Evolutionary conservation across 2,113 vertebrate genomes (phyloP).

Genomic region (Crotophaga sulcirostris): DNA sequence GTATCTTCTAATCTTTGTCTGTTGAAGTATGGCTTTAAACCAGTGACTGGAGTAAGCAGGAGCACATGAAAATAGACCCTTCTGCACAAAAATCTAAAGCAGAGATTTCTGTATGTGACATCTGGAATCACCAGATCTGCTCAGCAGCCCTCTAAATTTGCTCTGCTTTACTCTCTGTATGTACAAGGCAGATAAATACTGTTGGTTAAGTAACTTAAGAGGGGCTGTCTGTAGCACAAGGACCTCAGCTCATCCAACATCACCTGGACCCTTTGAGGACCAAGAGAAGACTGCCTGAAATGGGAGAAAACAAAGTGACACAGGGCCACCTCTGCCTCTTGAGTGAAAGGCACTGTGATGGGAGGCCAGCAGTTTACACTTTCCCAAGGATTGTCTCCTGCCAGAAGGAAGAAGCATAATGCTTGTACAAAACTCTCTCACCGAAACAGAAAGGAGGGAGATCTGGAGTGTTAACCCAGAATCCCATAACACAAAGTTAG

Average conservation of each 20-base stretch:
- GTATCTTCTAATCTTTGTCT: neutral
- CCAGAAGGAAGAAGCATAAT: neutral
- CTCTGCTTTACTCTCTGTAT: neutral
- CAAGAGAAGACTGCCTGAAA: neutral
- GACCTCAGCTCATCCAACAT: neutral
- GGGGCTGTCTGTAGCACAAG: no score
- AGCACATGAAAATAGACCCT: neutral
- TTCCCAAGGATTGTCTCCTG: neutral
- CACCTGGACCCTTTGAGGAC: neutral
- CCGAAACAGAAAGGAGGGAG: neutral
- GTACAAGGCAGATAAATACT: neutral
- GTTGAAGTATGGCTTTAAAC: neutral
- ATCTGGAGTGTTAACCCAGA: neutral
- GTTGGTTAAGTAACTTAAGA: neutral
- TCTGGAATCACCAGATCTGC: neutral
- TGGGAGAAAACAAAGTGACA: neutral
- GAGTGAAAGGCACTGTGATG: neutral
- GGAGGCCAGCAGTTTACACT: neutral
- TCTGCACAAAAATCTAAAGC: neutral
- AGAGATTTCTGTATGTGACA: neutral
- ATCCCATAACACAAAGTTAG: rapidly evolving
- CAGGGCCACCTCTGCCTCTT: neutral
- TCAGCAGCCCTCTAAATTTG: neutral
- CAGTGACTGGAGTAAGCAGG: neutral
- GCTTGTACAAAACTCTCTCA: neutral